Conservation (phyloP, 2,113 vertebrate genomes). For the Otocyon megalotis region DNA sequence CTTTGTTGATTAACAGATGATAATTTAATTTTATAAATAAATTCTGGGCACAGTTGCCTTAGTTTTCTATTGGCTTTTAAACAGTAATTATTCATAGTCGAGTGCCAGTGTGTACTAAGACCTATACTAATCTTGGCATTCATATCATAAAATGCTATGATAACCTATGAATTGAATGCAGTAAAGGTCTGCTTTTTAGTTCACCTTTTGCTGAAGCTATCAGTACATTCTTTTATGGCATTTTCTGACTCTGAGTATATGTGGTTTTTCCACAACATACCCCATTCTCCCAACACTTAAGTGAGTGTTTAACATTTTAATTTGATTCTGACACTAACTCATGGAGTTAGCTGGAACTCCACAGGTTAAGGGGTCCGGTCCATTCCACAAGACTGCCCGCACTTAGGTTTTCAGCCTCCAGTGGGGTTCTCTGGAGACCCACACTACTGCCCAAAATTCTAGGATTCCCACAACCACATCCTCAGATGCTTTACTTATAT, state of each 20-base stretch:
- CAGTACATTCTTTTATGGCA: not conserved
- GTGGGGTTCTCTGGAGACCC: not conserved
- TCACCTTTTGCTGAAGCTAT: not conserved
- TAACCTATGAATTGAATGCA: not conserved
- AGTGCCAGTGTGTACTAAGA: not conserved
- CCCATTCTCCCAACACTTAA: not conserved
- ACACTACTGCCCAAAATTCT: not conserved
- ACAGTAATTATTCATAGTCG: not conserved
- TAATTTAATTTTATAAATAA: constrained; percentile 14
- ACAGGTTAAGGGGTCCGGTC: not conserved
- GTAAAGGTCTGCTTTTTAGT: not conserved
- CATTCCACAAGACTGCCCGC: not conserved
- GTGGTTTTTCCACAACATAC: not conserved
- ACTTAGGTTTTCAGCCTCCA: not conserved
- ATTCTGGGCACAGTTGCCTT: not conserved
- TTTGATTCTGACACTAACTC: not conserved
- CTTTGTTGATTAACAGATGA: not conserved
- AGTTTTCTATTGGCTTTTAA: not conserved
- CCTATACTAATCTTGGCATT: not conserved
- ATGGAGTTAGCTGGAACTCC: not conserved
- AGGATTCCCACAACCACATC: not conserved
- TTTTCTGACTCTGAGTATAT: not conserved
- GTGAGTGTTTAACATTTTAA: not conserved
- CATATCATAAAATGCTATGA: not conserved
- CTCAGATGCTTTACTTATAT: not conserved